Base-by-base conservation (phyloP, 1,140 invertebrate species). In the Belonocnema kinseyi region DNA sequence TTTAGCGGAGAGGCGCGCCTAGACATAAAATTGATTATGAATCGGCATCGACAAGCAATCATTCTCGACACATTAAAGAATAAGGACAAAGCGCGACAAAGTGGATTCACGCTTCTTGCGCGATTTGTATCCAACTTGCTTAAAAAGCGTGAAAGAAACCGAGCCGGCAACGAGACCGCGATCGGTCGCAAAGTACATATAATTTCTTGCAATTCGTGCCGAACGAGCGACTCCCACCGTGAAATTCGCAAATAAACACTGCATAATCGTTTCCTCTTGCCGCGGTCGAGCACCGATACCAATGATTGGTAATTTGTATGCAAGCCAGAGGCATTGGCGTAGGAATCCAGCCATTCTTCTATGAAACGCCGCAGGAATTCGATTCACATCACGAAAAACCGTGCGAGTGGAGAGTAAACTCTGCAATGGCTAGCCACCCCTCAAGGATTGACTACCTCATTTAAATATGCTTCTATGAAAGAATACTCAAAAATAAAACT, bases 291-390 rank as follows among this genome's bases (percentile, higher is more conserved):
- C 50, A 26, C 16, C 75, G 75, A 77, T 19, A 71, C 26, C 50
- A 56, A 53, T 50, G 51, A 73, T 46, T 50, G 53, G 51, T 51
- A 73, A 73, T 73, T 73, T 73, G 72, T 73, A 73, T 73, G 72
- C 50, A 53, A 21, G 50, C 40, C 40, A 46, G 40, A 46, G 40
- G 40, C 40, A 46, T 46, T 46, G 40, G 40, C 40, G 40, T 52
- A 52, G n/a, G 50, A 52, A 73, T 73, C 12, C n/a, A 54, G 50
- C 50, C 10, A 54, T 33, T 33, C 21, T 73, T 73, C 16, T n/a
- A 17, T 50, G 16, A 73, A 58, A 58, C 19, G 19, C 21, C 56
- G 13, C 19, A 21, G 56, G 56, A 21, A 58, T 58, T 58, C 13
- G 12, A 58, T 56, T 17, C 54, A 11, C 17, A 19, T 11, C 16